These are phyloP conservation scores for Dermatemys mawii DNA, from an alignment of 2,113 vertebrate genomes.

Conservation along the genomic window DNA sequence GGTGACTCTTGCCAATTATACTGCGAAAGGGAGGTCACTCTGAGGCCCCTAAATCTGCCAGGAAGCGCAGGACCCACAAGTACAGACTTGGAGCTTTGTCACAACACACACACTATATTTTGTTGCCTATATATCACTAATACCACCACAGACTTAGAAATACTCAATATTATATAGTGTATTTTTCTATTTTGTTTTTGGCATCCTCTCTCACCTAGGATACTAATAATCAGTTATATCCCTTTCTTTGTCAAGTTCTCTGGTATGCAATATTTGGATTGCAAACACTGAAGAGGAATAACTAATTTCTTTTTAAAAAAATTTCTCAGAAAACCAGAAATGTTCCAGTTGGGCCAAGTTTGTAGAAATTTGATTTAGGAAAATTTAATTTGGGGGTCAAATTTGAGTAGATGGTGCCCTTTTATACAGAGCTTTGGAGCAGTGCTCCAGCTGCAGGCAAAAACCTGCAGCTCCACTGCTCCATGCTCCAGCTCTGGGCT, in stretches of 20 bases:
- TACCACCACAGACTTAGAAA: neutral
- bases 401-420: fast-evolving
- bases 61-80: too few species aligned
- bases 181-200: neutral
- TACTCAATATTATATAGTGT: neutral
- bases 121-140: neutral
- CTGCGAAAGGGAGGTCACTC: too few species aligned
- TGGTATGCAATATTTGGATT: neutral
- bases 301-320: neutral
- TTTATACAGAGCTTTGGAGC: too few species aligned
- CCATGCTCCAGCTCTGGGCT: too few species aligned
- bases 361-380: neutral
- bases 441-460: too few species aligned
- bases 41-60: too few species aligned
- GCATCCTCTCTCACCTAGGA: neutral
- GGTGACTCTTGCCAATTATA: too few species aligned
- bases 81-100: too few species aligned
- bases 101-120: neutral
- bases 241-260: fast-evolving
- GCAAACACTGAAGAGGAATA: neutral
- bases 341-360: neutral
- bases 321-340: neutral
- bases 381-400: neutral
- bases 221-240: fast-evolving
- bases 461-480: too few species aligned